Evolutionary conservation across 2,888 invertebrate species (phyloP), one percentile per base, ranked within the genome.

Genomic region (Metopia argyrocephala): DNA sequence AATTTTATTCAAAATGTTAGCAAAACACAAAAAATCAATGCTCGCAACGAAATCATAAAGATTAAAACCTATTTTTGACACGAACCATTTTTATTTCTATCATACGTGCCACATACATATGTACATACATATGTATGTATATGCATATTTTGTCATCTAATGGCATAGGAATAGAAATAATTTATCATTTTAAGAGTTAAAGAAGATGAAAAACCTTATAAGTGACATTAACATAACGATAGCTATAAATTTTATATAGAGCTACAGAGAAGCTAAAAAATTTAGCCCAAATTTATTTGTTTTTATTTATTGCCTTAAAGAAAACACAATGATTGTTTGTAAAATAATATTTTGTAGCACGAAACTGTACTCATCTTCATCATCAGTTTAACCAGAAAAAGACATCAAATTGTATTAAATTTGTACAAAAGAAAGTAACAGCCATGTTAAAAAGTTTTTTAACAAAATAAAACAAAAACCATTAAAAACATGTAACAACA

Each of bases 51-150:
- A 73, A 54, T 38, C 45, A 54, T 73, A 64, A 73, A 61, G 70
- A 61, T 71, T 62, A 52, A 61, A 71, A 71, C 18, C 52, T 25
- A 61, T 71, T 71, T 52, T 54, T 71, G 52, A 71, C 70, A 52
- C 52, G 50, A 12, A 59, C 46, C 46, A 54, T 6, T 54, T 25
- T 20, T 56, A 38, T 56, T 56, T 57, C 12, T 57, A 0, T 1
- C 25, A 2, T 5, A n/a, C n/a, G 7, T n/a, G n/a, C n/a, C n/a
- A n/a, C n/a, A n/a, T n/a, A n/a, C n/a, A n/a, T n/a, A n/a, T n/a
- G n/a, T n/a, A n/a, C n/a, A n/a, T n/a, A n/a, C n/a, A n/a, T n/a
- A n/a, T n/a, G n/a, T n/a, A n/a, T n/a, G n/a, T n/a, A n/a, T n/a
- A n/a, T n/a, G n/a, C n/a, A n/a, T n/a, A 3, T n/a, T 15, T 7